A percentile compares a stretch with the other conserved stretches of the same genome.
phyloP scores from a whole-genome alignment of 1,140 invertebrate genomes.

The Whitmania pigra region DNA sequence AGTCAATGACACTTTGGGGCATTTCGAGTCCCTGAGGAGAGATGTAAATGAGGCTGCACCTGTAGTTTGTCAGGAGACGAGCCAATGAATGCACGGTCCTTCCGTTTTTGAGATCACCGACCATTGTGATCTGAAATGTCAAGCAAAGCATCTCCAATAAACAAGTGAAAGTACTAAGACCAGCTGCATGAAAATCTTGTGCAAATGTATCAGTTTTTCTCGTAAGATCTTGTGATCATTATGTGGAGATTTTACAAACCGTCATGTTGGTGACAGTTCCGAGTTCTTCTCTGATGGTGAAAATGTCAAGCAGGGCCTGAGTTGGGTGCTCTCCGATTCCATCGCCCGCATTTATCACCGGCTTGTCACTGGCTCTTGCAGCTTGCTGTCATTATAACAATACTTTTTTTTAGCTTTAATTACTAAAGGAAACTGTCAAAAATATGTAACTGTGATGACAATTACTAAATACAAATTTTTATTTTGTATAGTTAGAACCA shows the following conservation, averaged over 20 bases:
- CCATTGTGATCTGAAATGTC: slow-evolving; percentile 46
- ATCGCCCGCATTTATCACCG: slow-evolving; percentile 93
- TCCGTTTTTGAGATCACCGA: slow-evolving; percentile 93
- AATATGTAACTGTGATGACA: no score
- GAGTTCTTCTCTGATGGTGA: slow-evolving; percentile 95
- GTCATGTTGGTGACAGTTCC: slow-evolving; percentile 92
- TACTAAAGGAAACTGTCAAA: no score
- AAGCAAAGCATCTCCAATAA: no score
- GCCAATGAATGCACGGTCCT: slow-evolving; percentile 95
- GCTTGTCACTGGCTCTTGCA: slow-evolving; percentile 64
- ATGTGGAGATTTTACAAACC: slow-evolving; percentile 35
- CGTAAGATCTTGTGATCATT: no score
- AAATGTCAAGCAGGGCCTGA: slow-evolving; percentile 90
- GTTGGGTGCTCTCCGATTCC: slow-evolving; percentile 96
- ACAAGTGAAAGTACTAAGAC: no score
- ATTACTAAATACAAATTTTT: no score
- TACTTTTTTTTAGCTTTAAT: no score
- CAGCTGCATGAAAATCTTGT: no score
- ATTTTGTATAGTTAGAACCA: not conserved
- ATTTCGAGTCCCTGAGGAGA: slow-evolving; percentile 70
- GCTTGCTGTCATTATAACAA: slow-evolving; percentile 51
- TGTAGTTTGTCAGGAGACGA: slow-evolving; percentile 42
- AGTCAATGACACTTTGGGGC: slow-evolving; percentile 71
- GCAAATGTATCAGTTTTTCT: no score
- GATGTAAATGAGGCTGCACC: slow-evolving; percentile 60